Evolutionary conservation across 2,797 vertebrate genomes (phyloP), one percentile per base, ranked within the genome.

Genomic region (Manis crassicaudata): DNA sequence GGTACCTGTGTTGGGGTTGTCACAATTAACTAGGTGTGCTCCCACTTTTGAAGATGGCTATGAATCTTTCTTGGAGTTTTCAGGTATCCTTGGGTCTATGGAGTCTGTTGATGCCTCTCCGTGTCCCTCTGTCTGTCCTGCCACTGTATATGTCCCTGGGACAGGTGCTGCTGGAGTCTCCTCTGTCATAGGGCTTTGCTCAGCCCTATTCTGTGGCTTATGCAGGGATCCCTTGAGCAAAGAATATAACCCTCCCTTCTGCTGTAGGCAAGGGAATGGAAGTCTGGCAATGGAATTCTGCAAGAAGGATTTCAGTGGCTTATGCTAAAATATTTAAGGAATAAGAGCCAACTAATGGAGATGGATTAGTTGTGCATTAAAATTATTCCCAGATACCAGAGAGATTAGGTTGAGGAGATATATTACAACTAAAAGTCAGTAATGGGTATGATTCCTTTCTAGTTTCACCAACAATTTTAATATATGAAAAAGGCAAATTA

Each of bases 401-500:
- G 20, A 84, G n/a, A 96, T 90, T 76, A 79, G 32, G 32, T 8
- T 73, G 77, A 95, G n/a, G 43, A 73, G 43, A 72, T 32, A 88
- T 18, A 58, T 70, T 92, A 60, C n/a, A 82, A 83, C 4, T 52
- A n/a, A 73, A 77, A 95, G 43, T 68, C 58, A 84, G 27, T 79
- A 82, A 80, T 67, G 12, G 27, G 12, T 52, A 21, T 70, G 4
- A 21, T 7, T 23, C 11, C 9, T 85, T 91, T 32, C 75, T 73
- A 68, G 52, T 86, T 83, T 92, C 6, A 79, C 37, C 68, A 89
- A 43, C 20, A 76, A 92, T 43, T 1, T 76, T 27, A 65, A 88
- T 56, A 88, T 52, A 43, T 67, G 13, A 35, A n/a, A 95, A 92
- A 46, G 27, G 50, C 56, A 95, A 94, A 92, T 79, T 86, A 68